phyloP scores from a whole-genome alignment of 2,797 vertebrate species.

The Limosa lapponica region DNA sequence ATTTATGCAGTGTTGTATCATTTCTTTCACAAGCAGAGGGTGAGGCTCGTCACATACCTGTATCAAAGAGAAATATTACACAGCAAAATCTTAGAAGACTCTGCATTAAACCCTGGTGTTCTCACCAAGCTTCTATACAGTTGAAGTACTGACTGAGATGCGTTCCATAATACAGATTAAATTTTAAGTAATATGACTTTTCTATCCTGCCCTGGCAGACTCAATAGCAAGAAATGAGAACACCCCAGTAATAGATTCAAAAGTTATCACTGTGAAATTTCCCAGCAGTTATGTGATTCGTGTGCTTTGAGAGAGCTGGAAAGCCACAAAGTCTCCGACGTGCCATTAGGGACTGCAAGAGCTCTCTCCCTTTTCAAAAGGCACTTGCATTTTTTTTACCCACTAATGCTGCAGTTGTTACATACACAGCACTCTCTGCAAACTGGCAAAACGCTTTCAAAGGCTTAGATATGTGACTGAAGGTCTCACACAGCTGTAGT shows the following conservation, averaged over 20 bases:
- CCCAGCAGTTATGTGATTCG: neutral
- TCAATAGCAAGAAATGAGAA: neutral
- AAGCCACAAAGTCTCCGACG: neutral
- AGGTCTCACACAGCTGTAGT: neutral
- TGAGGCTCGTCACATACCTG: slow-evolving; percentile 97
- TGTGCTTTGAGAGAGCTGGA: neutral
- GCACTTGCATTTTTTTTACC: neutral
- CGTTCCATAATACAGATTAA: neutral
- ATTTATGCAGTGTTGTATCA: slow-evolving; percentile 91
- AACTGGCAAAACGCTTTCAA: neutral
- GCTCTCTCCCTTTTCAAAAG: neutral
- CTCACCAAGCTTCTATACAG: neutral
- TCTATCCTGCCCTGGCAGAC: neutral
- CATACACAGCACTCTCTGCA: neutral
- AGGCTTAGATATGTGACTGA: fast-evolving
- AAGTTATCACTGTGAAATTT: neutral
- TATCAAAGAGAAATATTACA: neutral
- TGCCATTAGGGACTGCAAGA: neutral
- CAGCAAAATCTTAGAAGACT: neutral
- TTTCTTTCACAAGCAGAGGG: slow-evolving; percentile 94
- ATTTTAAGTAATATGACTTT: neutral
- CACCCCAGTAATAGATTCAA: neutral
- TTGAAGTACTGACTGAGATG: neutral
- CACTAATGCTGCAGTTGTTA: neutral
- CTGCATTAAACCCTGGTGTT: neutral